Conservation (phyloP, 2,888 invertebrate species). For the Ernsta delagoae region DNA sequence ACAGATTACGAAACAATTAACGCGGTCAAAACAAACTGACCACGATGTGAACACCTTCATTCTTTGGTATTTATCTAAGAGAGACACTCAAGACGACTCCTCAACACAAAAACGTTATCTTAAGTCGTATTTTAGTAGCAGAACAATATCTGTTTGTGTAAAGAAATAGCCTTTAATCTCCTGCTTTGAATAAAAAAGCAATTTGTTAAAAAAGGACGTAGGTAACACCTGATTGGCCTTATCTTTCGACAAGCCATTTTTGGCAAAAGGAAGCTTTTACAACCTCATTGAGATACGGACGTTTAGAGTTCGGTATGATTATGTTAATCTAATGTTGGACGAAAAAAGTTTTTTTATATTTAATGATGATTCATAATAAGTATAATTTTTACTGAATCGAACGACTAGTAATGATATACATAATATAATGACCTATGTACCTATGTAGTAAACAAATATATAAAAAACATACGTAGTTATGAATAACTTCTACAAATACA, state of each 20-base stretch:
- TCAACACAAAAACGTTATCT: slow-evolving; percentile 35
- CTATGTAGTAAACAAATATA: too few relatives aligned
- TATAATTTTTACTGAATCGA: too few relatives aligned
- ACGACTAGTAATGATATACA: too few relatives aligned
- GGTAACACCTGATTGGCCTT: slow-evolving; percentile 44
- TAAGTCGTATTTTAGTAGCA: slow-evolving; percentile 38
- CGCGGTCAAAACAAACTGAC: slow-evolving; percentile 63
- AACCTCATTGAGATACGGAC: slow-evolving; percentile 14
- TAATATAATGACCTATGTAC: too few relatives aligned
- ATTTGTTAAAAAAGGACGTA: slow-evolving; percentile 44
- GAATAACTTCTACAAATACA: too few relatives aligned
- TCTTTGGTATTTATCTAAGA: slow-evolving; percentile 54
- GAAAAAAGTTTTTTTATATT: neutral
- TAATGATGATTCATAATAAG: neutral
- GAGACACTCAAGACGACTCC: slow-evolving; percentile 36
- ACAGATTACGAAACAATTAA: slow-evolving; percentile 74
- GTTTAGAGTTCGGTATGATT: neutral
- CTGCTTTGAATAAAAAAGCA: slow-evolving; percentile 43
- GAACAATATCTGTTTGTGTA: slow-evolving; percentile 46
- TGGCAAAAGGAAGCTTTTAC: slow-evolving; percentile 46
- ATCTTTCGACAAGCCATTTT: slow-evolving; percentile 48
- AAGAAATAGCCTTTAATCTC: slow-evolving; percentile 45
- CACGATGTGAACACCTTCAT: slow-evolving; percentile 59
- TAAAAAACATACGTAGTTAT: too few relatives aligned
- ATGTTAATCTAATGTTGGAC: neutral